Conservation (phyloP, 2,888 invertebrate genomes). For the Drosophila tripunctata region DNA sequence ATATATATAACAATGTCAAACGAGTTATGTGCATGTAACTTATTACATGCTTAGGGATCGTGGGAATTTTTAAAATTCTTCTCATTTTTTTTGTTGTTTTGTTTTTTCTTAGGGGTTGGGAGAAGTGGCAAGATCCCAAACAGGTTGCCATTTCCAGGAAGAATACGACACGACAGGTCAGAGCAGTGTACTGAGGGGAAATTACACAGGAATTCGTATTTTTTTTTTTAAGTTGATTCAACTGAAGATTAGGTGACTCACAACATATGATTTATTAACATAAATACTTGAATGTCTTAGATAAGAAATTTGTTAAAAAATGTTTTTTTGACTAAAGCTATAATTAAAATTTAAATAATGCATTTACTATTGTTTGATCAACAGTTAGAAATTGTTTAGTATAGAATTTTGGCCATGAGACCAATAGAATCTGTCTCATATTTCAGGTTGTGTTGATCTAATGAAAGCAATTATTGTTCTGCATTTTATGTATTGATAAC, state of each 20-base stretch:
- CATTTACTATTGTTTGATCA: not conserved
- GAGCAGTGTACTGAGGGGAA: not conserved
- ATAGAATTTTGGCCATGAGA: no score
- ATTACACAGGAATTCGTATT: constrained; percentile 2
- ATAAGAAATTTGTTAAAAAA: no score
- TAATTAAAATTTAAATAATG: not conserved
- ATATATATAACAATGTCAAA: constrained; percentile 55
- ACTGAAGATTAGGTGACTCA: no score
- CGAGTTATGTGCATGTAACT: constrained; percentile 25
- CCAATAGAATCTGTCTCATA: not conserved
- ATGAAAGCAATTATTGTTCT: not conserved
- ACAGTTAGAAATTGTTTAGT: not conserved
- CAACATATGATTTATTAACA: no score
- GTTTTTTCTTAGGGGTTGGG: constrained; percentile 4
- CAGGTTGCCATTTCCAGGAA: constrained; percentile 32
- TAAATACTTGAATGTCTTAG: not conserved
- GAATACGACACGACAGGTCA: not conserved
- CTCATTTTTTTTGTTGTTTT: constrained; percentile 10
- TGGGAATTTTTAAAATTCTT: constrained; percentile 53
- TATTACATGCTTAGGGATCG: constrained; percentile 41
- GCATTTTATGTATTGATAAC: no score
- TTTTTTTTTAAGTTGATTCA: not conserved
- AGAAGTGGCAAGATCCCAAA: constrained; percentile 17
- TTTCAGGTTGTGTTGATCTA: not conserved
- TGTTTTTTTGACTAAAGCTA: no score